A percentile compares a stretch with the other conserved stretches of the same genome.
Conservation (phyloP, 2,113 vertebrate genomes). For the Nesoenas mayeri region DNA sequence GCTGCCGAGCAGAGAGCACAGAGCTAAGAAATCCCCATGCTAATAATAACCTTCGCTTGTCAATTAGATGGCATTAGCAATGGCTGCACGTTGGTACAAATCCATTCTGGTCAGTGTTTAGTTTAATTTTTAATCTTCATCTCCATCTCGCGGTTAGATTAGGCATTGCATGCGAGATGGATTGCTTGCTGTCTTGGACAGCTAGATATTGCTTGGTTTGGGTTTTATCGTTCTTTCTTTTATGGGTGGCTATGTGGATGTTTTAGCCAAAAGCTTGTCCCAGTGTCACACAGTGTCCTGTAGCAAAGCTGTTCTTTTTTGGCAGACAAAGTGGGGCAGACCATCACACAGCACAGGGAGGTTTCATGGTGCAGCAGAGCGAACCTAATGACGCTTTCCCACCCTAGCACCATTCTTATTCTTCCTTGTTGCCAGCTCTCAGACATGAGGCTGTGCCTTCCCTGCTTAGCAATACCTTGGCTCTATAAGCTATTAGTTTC, state of each 20-base stretch:
- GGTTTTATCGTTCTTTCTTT: background rate
- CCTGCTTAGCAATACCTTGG: background rate
- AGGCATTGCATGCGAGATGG: background rate
- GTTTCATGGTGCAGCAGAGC: background rate
- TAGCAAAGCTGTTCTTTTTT: background rate
- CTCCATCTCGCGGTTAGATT: constrained; percentile 57
- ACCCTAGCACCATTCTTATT: background rate
- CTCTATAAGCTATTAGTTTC: background rate
- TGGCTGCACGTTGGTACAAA: background rate
- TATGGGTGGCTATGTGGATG: no score
- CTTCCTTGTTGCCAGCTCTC: background rate
- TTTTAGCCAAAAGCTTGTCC: background rate
- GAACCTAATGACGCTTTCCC: background rate
- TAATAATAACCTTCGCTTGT: background rate
- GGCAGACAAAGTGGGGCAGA: background rate
- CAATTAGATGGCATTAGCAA: background rate
- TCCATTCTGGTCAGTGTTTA: background rate
- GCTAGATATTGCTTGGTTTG: rapidly evolving
- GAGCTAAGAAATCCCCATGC: background rate
- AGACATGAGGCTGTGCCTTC: background rate
- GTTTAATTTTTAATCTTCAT: constrained; percentile 32
- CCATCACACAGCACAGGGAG: background rate
- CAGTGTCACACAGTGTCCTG: background rate
- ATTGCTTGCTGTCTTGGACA: rapidly evolving
- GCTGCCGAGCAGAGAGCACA: background rate